Base-by-base conservation (phyloP, 2,797 vertebrate species). In the Linurgus olivaceus region DNA sequence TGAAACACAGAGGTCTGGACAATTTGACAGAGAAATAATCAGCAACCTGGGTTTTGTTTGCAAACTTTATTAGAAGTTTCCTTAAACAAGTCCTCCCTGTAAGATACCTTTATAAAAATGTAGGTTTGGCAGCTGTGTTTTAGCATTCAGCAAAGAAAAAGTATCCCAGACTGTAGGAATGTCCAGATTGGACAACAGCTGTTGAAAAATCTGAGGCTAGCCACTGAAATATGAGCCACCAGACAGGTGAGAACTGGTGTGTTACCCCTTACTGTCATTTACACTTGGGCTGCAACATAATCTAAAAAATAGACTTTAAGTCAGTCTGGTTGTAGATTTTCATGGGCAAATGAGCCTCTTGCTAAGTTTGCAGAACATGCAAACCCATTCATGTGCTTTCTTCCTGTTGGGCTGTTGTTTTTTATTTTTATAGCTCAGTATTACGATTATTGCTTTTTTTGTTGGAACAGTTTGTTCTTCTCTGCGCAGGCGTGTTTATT, bases 1-100 rank as follows among this genome's bases (percentile, higher is more conserved):
- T 13, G 33, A 72, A 88, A 71, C 42, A 17, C 0, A 42, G 26
- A 62, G 38, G 15, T 82, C 28, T 72, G 71, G 51, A 31, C 40
- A n/a, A 35, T 40, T 91, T 92, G 74, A n/a, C 65, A 74, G 55
- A 76, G 45, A 62, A 92, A 48, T 61, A 38, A 61, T 74, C 44
- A 75, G 28, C 68, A 78, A 21, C 10, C 17, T 61, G 66, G 12
- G 28, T 9, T 91, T 88, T 86, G 70, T 72, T 93, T 90, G 73
- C 42, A 48, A 78, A 19, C 76, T 91, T 83, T 4, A 8, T n/a
- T 65, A 37, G 62, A 72, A 65, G 68, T 58, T 9, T 37, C 26
- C 11, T 81, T 58, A 9, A 45, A 17, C 10, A 54, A 80, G 19
- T 5, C 5, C 10, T 88, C 23, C 13, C 65, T 80, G n/a, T n/a